phyloP scores from a whole-genome alignment of 2,888 invertebrate genomes.

The Aspidiotus rigidus region DNA sequence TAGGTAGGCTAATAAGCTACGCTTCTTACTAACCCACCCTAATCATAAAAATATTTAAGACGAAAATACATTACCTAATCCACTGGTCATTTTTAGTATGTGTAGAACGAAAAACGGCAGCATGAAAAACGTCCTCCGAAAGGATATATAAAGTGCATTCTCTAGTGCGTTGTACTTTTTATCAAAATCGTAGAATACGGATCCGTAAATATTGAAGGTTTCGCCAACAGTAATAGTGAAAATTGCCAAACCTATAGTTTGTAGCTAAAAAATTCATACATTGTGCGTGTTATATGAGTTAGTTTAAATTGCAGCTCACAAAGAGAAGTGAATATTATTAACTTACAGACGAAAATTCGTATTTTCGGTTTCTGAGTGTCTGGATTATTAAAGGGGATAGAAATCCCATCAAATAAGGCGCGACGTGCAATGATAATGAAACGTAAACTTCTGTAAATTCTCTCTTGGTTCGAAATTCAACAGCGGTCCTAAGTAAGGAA shows the following conservation, averaged over 20 bases:
- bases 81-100: background rate
- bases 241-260: background rate
- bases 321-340: background rate
- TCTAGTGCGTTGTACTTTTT: background rate
- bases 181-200: conserved; percentile 1
- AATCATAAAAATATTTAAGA: too few species aligned
- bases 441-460: conserved; percentile 2
- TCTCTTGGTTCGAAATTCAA: background rate
- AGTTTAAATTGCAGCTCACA: too few species aligned
- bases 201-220: background rate
- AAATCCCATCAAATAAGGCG: background rate
- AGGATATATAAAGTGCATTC: background rate
- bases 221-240: background rate
- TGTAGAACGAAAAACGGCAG: background rate
- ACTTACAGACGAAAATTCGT: background rate
- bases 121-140: background rate
- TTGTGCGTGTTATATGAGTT: background rate
- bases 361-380: background rate
- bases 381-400: background rate
- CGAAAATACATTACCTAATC: background rate
- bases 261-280: background rate
- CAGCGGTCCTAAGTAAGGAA: too few species aligned
- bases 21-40: too few species aligned
- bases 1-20: too few species aligned
- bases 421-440: background rate